phyloP scores from a whole-genome alignment of 2,888 invertebrate species.

The Leptinotarsa rubiginosa region DNA sequence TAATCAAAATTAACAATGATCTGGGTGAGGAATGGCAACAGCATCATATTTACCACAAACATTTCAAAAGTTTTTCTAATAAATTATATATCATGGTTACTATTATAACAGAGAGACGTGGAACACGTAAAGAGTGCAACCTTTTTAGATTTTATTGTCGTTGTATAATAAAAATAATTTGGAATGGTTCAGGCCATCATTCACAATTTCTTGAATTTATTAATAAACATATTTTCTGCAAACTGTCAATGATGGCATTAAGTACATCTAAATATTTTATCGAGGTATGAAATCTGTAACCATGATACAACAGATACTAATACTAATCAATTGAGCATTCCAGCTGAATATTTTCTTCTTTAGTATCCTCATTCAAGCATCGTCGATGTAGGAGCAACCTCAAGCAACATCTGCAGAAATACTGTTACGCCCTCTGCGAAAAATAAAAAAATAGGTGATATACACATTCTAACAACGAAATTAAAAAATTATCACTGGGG shows the following conservation, averaged over 20 bases:
- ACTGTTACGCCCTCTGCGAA: constrained; percentile 87
- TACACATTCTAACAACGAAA: too few species aligned
- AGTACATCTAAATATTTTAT: neutral
- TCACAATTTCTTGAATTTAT: neutral
- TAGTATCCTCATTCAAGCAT: constrained; percentile 72
- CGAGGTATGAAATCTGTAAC: constrained; percentile 49
- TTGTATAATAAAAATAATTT: constrained; percentile 39
- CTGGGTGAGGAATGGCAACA: constrained; percentile 76
- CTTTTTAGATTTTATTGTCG: neutral
- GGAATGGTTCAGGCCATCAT: constrained; percentile 75
- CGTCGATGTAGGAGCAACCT: constrained; percentile 90
- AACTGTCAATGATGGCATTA: too few species aligned
- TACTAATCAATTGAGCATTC: constrained; percentile 41
- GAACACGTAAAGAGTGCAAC: constrained; percentile 25
- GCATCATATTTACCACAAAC: constrained; percentile 73
- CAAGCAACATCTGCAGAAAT: constrained; percentile 89
- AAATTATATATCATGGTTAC: constrained; percentile 54
- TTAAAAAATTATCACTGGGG: too few species aligned
- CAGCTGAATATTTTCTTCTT: constrained; percentile 27
- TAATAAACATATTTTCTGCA: neutral
- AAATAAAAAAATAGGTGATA: neutral
- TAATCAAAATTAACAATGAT: constrained; percentile 52
- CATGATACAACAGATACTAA: constrained; percentile 47
- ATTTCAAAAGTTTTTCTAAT: constrained; percentile 52
- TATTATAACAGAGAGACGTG: constrained; percentile 16